A percentile compares a stretch with the other conserved stretches of the same genome.
Evolutionary conservation across 2,113 vertebrate species (phyloP).

Genomic region (Charina bottae): DNA sequence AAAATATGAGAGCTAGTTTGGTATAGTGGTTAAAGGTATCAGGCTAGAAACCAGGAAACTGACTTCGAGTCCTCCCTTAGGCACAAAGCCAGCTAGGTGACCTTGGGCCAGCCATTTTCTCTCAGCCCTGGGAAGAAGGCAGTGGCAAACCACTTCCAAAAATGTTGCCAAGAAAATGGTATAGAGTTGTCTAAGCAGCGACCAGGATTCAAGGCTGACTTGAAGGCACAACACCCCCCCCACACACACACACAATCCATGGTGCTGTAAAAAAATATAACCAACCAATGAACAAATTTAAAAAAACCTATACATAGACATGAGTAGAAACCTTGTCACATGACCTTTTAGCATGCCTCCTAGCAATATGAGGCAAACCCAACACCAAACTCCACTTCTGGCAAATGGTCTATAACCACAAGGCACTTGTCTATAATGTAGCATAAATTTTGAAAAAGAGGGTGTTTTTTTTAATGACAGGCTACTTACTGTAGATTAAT

Average conservation of each 20-base stretch:
- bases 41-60: not conserved
- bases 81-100: not conserved
- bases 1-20: not conserved
- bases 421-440: no score
- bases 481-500: no score
- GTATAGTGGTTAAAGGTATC: not conserved
- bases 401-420: no score
- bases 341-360: not conserved
- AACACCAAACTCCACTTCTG: no score
- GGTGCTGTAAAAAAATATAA: constrained; percentile 6
- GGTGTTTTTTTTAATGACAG: no score
- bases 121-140: not conserved
- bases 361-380: not conserved
- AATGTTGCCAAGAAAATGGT: not conserved
- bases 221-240: not conserved
- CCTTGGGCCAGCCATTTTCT: not conserved
- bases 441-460: no score
- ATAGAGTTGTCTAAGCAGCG: not conserved
- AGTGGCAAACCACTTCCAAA: not conserved
- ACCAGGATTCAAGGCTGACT: not conserved
- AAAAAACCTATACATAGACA: not conserved
- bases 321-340: not conserved
- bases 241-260: not conserved
- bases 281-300: not conserved
- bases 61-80: not conserved